phyloP scores from a whole-genome alignment of 1,140 invertebrate species.

The Macrosteles quadrilineatus region DNA sequence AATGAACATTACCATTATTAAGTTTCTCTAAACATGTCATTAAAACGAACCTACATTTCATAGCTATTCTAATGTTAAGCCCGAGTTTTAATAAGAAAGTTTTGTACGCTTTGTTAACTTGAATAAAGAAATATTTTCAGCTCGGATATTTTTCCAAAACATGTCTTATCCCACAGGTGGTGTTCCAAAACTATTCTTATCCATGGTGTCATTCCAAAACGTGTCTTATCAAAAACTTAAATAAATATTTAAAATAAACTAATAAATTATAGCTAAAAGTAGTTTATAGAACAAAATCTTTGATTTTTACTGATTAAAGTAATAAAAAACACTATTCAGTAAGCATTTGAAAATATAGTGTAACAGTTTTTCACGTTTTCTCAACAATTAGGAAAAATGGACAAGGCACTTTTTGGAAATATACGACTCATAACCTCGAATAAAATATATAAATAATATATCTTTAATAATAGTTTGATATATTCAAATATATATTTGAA shows the following conservation, averaged over 20 bases:
- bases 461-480: no score
- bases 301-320: background rate
- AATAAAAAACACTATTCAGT: slow-evolving; percentile 10
- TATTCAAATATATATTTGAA: no score
- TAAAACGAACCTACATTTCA: background rate
- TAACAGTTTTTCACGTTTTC: slow-evolving; percentile 1
- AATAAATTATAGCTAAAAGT: background rate
- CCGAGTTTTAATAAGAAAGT: background rate
- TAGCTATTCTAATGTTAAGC: background rate
- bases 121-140: background rate
- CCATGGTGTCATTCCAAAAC: slow-evolving; percentile 3
- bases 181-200: slow-evolving; percentile 10
- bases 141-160: background rate
- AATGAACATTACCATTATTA: background rate
- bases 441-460: no score
- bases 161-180: background rate
- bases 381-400: slow-evolving; percentile 4
- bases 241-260: background rate
- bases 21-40: background rate
- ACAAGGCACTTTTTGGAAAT: slow-evolving; percentile 11
- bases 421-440: background rate
- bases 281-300: background rate
- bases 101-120: background rate
- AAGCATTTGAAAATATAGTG: background rate
- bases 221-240: background rate